These are phyloP conservation scores for Trissolcus brochymenae DNA, from an alignment of 2,888 invertebrate species.

Conservation along the genomic window DNA sequence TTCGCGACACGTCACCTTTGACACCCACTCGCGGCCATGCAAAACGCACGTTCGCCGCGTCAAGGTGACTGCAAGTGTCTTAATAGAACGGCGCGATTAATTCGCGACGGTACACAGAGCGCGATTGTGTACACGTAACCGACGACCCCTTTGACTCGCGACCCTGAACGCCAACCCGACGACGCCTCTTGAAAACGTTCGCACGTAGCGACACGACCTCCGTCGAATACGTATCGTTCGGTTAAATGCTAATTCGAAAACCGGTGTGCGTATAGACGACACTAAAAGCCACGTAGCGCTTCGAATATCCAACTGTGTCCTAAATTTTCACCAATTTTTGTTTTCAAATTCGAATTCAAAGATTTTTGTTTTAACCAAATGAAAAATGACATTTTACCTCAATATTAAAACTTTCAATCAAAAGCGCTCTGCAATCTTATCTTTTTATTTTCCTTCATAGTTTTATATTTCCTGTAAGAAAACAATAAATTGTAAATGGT, in stretches of 20 bases:
- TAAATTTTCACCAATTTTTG: too few species aligned
- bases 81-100: conserved; percentile 54
- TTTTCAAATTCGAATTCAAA: too few species aligned
- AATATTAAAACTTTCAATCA: too few species aligned
- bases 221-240: conserved; percentile 54
- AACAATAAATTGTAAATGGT: background rate
- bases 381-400: too few species aligned
- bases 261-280: conserved; percentile 45
- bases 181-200: conserved; percentile 49
- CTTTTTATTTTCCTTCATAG: too few species aligned
- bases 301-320: conserved; percentile 25
- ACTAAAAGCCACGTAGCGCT: conserved; percentile 47
- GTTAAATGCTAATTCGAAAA: conserved; percentile 58
- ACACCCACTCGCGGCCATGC: conserved; percentile 57
- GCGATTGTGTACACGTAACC: conserved; percentile 19
- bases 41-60: conserved; percentile 41
- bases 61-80: conserved; percentile 36
- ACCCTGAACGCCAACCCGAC: conserved; percentile 55
- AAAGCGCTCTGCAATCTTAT: too few species aligned
- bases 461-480: too few species aligned
- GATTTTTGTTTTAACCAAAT: too few species aligned
- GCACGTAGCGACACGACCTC: conserved; percentile 57
- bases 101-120: conserved; percentile 36
- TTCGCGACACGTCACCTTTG: conserved; percentile 58
- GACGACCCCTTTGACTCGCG: conserved; percentile 49